Evolutionary conservation across 1,140 invertebrate genomes (phyloP), one percentile per base, ranked within the genome.

Genomic region (Teleopsis dalmanni): DNA sequence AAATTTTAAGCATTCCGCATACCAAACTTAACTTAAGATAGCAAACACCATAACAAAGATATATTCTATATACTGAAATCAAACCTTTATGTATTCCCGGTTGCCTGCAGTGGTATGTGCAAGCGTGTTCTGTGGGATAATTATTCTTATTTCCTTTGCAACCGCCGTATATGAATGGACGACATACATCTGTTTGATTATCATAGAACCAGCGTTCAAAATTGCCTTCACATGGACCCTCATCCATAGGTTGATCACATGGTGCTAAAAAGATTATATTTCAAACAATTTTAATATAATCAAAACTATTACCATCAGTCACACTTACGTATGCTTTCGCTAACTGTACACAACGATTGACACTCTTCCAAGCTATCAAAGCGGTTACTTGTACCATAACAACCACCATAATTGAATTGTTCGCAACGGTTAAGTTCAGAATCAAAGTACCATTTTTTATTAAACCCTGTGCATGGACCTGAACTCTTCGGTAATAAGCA

Each of bases 111-210:
- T 81, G 79, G 59, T 85, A 81, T 55, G 78, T 76, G 60, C 93
- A 96, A 37, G 89, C 84, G 47, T 81, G 76, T 60, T 91, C 83
- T 0, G 85, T 84, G 5, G 77, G 74, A 73, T 94, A 95, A 54
- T 91, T 85, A 72, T 96, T 97, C 48, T 78, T 73, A 72, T 94
- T 96, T 23, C 85, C 88, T 65, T 87, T 88, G 73, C 93, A 96
- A 18, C 93, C 93, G 14, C 91, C 90, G 72, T 92, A 96, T 3
- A 59, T 74, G 73, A 96, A 95, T 57, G 79, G 72, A 56, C 82
- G 75, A 65, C 92, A 95, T 27, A 73, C 73, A 53, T 78, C 75
- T 18, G 76, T 71, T 50, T 82, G 76, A 54, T 82, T 78, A 62
- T 94, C 83, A 71, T 79, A 97, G 71, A 80, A 83, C 87, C 87